phyloP scores from a whole-genome alignment of 2,888 invertebrate species.

The Eupithecia dodoneata region DNA sequence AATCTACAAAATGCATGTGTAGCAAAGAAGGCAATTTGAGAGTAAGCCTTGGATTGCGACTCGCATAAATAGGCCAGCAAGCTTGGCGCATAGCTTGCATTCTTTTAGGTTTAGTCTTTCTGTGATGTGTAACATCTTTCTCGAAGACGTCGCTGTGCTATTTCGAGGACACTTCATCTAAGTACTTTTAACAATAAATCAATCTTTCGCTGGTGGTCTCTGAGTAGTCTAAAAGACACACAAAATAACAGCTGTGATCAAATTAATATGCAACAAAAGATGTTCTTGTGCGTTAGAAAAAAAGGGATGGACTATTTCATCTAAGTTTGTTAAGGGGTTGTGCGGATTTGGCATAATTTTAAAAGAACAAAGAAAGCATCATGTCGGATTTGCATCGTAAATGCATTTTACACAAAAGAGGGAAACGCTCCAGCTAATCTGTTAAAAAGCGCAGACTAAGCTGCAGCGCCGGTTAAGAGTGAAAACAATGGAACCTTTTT shows the following conservation, averaged over 20 bases:
- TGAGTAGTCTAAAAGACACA: neutral
- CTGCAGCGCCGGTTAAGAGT: constrained; percentile 47
- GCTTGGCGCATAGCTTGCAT: constrained; percentile 17
- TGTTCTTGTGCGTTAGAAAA: neutral
- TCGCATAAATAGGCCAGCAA: constrained; percentile 23
- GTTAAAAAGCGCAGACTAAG: constrained; percentile 52
- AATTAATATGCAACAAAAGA: neutral
- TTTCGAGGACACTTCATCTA: constrained; percentile 2
- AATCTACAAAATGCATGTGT: constrained; percentile 17
- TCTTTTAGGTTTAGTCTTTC: constrained; percentile 11
- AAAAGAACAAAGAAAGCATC: constrained; percentile 13
- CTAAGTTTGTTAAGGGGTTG: neutral
- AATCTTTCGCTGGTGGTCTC: neutral
- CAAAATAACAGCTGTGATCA: neutral
- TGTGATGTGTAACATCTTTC: constrained; percentile 11
- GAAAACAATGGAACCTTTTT: constrained; percentile 59
- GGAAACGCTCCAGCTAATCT: constrained; percentile 50
- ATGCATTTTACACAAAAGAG: constrained; percentile 35
- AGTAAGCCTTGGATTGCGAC: constrained; percentile 6
- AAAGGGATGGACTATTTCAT: neutral
- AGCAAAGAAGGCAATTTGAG: constrained; percentile 16
- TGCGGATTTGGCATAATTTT: neutral
- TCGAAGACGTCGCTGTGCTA: neutral
- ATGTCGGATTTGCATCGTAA: constrained; percentile 27
- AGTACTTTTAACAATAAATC: neutral